Evolutionary conservation across 2,797 vertebrate species (phyloP).

Genomic region (Sebastes itinus): DNA sequence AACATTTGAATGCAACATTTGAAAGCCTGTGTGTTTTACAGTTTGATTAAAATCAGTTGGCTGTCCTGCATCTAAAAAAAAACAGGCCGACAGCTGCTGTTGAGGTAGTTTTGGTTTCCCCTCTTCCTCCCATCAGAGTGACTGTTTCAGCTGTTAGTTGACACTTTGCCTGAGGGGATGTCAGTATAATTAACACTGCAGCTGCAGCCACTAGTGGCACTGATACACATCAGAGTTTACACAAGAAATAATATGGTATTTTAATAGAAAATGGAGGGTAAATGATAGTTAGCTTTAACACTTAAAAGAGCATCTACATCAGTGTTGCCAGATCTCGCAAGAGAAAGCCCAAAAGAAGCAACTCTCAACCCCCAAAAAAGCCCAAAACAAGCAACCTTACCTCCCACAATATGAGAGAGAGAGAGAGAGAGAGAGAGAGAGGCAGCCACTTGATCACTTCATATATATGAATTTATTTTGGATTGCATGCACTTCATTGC

Average conservation of each 20-base stretch:
- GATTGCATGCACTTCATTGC: too few relatives aligned
- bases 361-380: too few relatives aligned
- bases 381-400: too few relatives aligned
- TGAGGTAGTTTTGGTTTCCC: constrained; percentile 4
- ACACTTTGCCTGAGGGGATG: constrained; percentile 15
- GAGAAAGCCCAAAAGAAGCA: too few relatives aligned
- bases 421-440: too few relatives aligned
- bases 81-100: background rate
- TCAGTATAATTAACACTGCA: constrained; percentile 28
- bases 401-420: too few relatives aligned
- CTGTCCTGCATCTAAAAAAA: background rate
- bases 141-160: constrained; percentile 8
- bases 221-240: background rate
- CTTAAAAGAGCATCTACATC: background rate
- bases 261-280: background rate
- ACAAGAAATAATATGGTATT: background rate
- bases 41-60: background rate
- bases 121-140: background rate
- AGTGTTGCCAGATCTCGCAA: too few relatives aligned
- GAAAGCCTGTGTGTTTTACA: background rate
- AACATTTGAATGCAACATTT: background rate
- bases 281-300: background rate
- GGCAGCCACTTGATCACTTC: too few relatives aligned
- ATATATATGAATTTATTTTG: too few relatives aligned
- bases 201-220: constrained; percentile 14